Base-by-base conservation (phyloP, 30 jellyfish, hydroid and myxozoan species). In the Aurelia sp. region DNA sequence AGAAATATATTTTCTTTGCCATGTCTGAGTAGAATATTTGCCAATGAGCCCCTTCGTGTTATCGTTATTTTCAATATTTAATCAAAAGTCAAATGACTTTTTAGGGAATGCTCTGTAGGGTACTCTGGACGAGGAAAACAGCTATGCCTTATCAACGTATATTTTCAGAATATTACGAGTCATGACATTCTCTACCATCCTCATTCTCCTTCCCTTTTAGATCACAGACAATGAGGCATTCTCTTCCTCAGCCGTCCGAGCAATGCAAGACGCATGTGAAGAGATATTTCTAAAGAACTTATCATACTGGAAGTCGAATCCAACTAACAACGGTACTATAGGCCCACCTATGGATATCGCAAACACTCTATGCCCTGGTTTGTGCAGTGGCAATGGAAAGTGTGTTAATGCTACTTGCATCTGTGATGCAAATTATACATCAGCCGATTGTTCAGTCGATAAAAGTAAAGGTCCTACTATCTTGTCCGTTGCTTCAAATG, bases 381-480 rank as follows among this genome's bases (percentile, higher is more conserved):
- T 84, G 68, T 91, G 97, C 77, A 82, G 82, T 55, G 92, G 92
- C 13, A 72, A 74, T 50, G 97, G 97, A 9, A 70, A 38, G n/a
- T 91, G 97, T 59, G 53, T 48, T 48, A 91, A 91, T 72, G 96
- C 91, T 9, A 91, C 78, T 7, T 91, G 97, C 73, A 52, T 44
- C n/a, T 91, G 97, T 66, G 66, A 82, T 5, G 71, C 62, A 1
- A 87, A 76, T 20, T 91, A 44, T 85, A 82, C 88, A 10, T 51
- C 96, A 2, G 85, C 96, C 24, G 97, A 91, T 40, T 91, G 97
- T 52, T 91, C 97, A 4, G 12, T 91, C 47, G 60, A 63, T 21
- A 80, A 40, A 69, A 77, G 58, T 2, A 8, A 5, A 51, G 79
- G 71, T 10, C 96, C 97, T 19, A 74, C 70, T 27, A 57, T 83